These are phyloP conservation scores for Exocentrus adspersus DNA, from an alignment of 2,888 invertebrate genomes.

Conservation along the genomic window DNA sequence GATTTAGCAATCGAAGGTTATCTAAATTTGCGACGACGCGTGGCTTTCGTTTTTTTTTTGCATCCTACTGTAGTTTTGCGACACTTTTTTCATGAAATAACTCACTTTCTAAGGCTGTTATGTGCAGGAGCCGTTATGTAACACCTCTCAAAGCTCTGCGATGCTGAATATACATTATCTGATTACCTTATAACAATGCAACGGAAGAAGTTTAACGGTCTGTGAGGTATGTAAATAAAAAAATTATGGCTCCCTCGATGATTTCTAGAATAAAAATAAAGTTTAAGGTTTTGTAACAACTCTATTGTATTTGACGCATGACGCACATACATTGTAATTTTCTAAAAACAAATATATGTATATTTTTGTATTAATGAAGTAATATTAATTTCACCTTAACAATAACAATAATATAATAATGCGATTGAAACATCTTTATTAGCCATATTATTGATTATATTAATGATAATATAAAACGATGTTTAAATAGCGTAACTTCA, in stretches of 20 bases:
- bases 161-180: slow-evolving; percentile 10
- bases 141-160: background rate
- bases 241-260: background rate
- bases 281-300: background rate
- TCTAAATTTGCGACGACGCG: background rate
- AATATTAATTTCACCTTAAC: too few species aligned
- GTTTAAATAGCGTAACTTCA: too few species aligned
- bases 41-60: background rate
- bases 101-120: slow-evolving; percentile 9
- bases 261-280: background rate
- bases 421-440: too few species aligned
- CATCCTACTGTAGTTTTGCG: slow-evolving; percentile 2
- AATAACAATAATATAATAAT: too few species aligned
- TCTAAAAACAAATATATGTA: too few species aligned
- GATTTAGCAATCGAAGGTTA: background rate
- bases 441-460: too few species aligned
- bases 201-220: slow-evolving; percentile 21
- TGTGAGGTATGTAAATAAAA: slow-evolving; percentile 1
- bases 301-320: too few species aligned
- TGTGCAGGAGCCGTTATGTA: background rate
- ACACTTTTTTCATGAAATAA: slow-evolving; percentile 10
- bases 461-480: too few species aligned
- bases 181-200: slow-evolving; percentile 15
- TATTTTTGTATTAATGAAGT: too few species aligned
- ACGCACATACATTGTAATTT: too few species aligned